Evolutionary conservation across 2,888 invertebrate genomes (phyloP).

Genomic region (Calephelis perditalis): DNA sequence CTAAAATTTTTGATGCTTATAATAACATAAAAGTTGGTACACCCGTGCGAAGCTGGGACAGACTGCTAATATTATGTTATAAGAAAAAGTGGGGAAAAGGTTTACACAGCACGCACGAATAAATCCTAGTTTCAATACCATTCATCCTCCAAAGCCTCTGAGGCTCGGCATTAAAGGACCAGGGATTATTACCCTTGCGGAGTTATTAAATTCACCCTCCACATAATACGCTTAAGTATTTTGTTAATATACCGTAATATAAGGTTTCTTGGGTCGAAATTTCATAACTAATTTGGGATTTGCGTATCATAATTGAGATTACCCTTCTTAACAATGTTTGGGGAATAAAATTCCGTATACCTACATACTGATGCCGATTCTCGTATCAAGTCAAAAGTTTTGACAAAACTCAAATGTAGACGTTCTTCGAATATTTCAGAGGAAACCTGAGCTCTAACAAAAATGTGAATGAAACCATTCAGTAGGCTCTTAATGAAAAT

Average conservation of each 20-base stretch:
- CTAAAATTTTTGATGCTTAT: no score
- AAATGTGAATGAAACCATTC: no score
- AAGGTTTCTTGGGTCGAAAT: conserved; percentile 24
- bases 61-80: neutral
- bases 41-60: no score
- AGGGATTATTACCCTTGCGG: conserved; percentile 27
- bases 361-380: no score
- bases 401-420: no score
- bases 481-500: no score
- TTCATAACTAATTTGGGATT: conserved; percentile 17
- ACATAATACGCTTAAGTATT: conserved; percentile 32
- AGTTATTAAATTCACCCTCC: conserved; percentile 33
- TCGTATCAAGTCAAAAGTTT: no score
- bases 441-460: no score
- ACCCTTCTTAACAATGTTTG: conserved; percentile 4
- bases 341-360: neutral
- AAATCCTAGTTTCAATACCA: conserved; percentile 31
- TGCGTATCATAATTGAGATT: conserved; percentile 1
- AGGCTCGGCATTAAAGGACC: conserved; percentile 23
- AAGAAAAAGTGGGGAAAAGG: neutral
- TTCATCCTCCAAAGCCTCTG: conserved; percentile 25
- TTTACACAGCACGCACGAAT: conserved; percentile 18
- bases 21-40: no score
- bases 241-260: conserved; percentile 27
- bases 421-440: no score